These are phyloP conservation scores for Trachymyrmex cornetzi DNA, from an alignment of 1,140 invertebrate species.

Conservation along the genomic window DNA sequence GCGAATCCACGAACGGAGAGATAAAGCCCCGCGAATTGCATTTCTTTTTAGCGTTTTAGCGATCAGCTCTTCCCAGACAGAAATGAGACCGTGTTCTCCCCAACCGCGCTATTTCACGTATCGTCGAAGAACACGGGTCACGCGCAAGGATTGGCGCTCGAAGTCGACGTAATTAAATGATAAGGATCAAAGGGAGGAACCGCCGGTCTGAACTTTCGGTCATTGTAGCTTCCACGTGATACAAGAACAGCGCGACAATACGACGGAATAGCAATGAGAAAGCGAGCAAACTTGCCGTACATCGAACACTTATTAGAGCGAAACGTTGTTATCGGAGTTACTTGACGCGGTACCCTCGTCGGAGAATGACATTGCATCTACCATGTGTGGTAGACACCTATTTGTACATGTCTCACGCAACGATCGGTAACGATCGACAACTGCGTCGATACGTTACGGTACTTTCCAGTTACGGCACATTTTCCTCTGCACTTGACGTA, in stretches of 20 bases:
- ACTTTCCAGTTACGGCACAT: constrained; percentile 66
- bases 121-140: constrained; percentile 42
- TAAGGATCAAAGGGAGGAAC: constrained; percentile 35
- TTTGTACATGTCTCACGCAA: constrained; percentile 67
- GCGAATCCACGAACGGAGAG: constrained; percentile 23
- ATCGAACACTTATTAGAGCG: constrained; percentile 65
- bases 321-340: constrained; percentile 67
- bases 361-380: constrained; percentile 57
- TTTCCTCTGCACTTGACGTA: constrained; percentile 54
- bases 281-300: constrained; percentile 38
- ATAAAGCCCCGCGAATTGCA: constrained; percentile 30
- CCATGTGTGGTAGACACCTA: constrained; percentile 50
- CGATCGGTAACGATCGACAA: constrained; percentile 58
- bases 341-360: constrained; percentile 52
- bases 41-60: constrained; percentile 17
- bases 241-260: constrained; percentile 28
- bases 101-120: constrained; percentile 28
- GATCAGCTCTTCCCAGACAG: constrained; percentile 6
- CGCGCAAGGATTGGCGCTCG: constrained; percentile 22
- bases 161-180: constrained; percentile 52
- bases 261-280: constrained; percentile 64
- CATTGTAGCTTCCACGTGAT: constrained; percentile 25
- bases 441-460: constrained; percentile 56
- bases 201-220: constrained; percentile 2
- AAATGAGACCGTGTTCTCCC: constrained; percentile 35